Evolutionary conservation across 2,113 vertebrate species (phyloP).

Genomic region (Sebastes fasciatus): DNA sequence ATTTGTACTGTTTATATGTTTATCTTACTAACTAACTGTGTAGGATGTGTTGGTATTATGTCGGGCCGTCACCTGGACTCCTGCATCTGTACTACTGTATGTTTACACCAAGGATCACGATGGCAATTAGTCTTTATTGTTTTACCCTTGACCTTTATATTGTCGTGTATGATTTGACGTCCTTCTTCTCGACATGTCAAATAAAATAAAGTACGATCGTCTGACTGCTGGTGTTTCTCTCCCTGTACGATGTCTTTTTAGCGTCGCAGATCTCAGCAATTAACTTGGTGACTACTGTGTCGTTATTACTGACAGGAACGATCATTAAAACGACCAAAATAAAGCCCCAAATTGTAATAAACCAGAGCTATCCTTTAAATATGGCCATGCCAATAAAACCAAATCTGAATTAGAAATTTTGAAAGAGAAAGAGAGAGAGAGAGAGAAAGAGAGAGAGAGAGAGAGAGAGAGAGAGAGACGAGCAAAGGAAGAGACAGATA

Average conservation of each 20-base stretch:
- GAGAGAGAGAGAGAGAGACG: conserved; percentile 35
- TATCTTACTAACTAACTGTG: background rate
- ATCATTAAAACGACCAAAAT: conserved; percentile 7
- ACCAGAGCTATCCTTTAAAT: conserved; percentile 25
- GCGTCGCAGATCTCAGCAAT: background rate
- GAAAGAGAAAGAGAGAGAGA: background rate
- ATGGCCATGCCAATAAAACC: conserved; percentile 15
- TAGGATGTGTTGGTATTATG: background rate
- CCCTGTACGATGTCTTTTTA: background rate
- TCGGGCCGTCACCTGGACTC: background rate
- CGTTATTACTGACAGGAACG: background rate
- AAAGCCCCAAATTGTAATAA: conserved; percentile 9
- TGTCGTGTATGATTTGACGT: background rate
- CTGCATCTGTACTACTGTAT: background rate
- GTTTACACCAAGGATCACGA: background rate
- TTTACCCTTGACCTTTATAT: conserved; percentile 9
- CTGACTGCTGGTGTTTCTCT: background rate
- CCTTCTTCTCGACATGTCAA: background rate
- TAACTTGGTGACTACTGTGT: conserved; percentile 1
- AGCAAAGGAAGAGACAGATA: conserved; percentile 46
- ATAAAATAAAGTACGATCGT: background rate
- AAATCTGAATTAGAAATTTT: conserved; percentile 47
- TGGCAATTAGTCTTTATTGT: background rate
- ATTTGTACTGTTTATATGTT: background rate
- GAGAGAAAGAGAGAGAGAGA: conserved; percentile 17